phyloP scores from a whole-genome alignment of 37 sponge, comb jelly and placozoan genomes.

The Halisarca cf. caerulea region DNA sequence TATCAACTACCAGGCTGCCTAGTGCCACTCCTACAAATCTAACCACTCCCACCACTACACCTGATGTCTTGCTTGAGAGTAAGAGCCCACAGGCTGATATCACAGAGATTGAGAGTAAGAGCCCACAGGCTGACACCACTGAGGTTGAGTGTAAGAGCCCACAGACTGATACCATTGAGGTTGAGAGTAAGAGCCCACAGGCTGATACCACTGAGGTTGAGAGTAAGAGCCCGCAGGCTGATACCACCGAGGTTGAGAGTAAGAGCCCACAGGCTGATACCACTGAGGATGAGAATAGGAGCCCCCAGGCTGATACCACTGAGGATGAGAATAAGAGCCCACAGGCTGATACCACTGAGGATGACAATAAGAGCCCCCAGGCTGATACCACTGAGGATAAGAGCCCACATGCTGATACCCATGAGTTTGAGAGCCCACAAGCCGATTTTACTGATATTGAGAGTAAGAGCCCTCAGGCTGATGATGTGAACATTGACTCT shows the following conservation, averaged over 20 bases:
- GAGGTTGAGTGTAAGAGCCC: not conserved
- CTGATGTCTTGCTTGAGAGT: too few relatives aligned
- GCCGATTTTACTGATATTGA: not conserved
- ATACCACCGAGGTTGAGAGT: not conserved
- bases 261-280: conserved; percentile 16
- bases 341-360: not conserved
- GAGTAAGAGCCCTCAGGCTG: not conserved
- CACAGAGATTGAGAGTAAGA: too few relatives aligned
- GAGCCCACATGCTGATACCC: too few relatives aligned
- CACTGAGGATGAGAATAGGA: not conserved
- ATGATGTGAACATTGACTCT: not conserved
- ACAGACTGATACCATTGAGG: not conserved
- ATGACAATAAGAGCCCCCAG: not conserved
- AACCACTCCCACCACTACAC: too few relatives aligned
- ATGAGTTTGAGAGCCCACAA: too few relatives aligned
- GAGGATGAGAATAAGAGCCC: not conserved
- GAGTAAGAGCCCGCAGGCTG: not conserved
- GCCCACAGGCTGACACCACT: too few relatives aligned
- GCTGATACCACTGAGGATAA: not conserved
- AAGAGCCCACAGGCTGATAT: too few relatives aligned
- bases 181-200: not conserved
- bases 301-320: not conserved
- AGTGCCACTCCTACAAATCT: too few relatives aligned
- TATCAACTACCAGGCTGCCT: too few relatives aligned
- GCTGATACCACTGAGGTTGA: not conserved